These are phyloP conservation scores for Asarcornis scutulata DNA, from an alignment of 2,113 vertebrate species.

Conservation along the genomic window DNA sequence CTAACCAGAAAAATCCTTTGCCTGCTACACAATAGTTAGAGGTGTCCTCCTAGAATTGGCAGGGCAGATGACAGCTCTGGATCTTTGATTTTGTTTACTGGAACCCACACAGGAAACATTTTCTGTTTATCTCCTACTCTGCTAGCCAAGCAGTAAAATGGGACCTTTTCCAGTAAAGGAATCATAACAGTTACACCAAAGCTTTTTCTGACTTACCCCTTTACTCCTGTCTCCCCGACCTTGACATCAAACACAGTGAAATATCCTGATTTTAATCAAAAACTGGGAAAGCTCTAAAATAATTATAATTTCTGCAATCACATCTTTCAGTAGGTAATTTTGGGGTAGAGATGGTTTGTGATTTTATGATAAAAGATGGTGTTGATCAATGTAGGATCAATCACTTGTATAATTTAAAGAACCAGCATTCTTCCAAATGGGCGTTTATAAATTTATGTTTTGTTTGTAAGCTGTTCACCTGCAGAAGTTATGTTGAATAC, in stretches of 20 bases:
- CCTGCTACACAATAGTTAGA: not conserved
- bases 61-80: not conserved
- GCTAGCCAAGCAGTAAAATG: not conserved
- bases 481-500: not conserved
- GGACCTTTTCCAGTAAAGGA: not conserved
- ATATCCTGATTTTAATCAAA: not conserved
- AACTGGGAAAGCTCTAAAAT: not conserved
- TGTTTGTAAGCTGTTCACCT: not conserved
- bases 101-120: not conserved
- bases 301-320: not conserved
- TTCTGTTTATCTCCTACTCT: not conserved
- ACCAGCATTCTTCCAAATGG: not conserved
- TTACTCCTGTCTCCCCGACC: not conserved
- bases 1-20: not conserved
- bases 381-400: rapidly evolving
- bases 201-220: not conserved
- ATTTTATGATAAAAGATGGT: not conserved
- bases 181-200: not conserved
- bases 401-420: not conserved
- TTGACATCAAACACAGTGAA: not conserved
- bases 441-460: not conserved
- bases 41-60: not conserved
- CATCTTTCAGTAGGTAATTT: not conserved
- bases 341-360: not conserved
- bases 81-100: not conserved